Percentiles rank a stretch among this genome's conserved stretches.
These are phyloP conservation scores for Hesperophylax magnus DNA, from an alignment of 1,140 invertebrate genomes.

Conservation along the genomic window DNA sequence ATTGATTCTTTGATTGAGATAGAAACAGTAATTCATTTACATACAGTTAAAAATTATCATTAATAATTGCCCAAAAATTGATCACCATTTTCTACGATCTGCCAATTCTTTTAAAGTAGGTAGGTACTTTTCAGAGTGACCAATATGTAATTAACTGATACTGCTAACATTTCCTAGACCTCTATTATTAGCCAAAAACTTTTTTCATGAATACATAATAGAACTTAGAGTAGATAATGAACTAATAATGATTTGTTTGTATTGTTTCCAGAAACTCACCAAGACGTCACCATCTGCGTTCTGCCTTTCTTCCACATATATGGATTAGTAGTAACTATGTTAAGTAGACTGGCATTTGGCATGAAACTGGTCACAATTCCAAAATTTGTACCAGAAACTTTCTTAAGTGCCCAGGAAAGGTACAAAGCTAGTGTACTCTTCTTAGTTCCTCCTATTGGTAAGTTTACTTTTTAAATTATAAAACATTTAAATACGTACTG, in stretches of 20 bases:
- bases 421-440: slow-evolving; percentile 73
- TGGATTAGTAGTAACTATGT: slow-evolving; percentile 75
- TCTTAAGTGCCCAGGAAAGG: slow-evolving; percentile 72
- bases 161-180: no score
- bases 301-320: slow-evolving; percentile 92
- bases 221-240: no score
- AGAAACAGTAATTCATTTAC: no score
- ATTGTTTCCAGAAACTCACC: slow-evolving; percentile 65
- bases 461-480: slow-evolving; percentile 58
- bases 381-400: slow-evolving; percentile 79
- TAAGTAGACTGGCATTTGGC: slow-evolving; percentile 76
- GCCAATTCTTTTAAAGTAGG: no score
- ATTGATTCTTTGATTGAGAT: no score
- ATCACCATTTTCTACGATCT: no score
- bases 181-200: no score
- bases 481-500: neutral
- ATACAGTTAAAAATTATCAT: no score
- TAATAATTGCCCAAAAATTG: no score
- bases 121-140: no score
- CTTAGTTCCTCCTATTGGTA: slow-evolving; percentile 77
- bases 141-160: no score
- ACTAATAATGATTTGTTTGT: neutral
- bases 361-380: slow-evolving; percentile 80
- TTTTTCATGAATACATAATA: no score
- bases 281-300: slow-evolving; percentile 74